Evolutionary conservation across 64 coral and sea anemone species (phyloP), one percentile per base, ranked within the genome.

Genomic region (Dendrophyllia cribrosa): DNA sequence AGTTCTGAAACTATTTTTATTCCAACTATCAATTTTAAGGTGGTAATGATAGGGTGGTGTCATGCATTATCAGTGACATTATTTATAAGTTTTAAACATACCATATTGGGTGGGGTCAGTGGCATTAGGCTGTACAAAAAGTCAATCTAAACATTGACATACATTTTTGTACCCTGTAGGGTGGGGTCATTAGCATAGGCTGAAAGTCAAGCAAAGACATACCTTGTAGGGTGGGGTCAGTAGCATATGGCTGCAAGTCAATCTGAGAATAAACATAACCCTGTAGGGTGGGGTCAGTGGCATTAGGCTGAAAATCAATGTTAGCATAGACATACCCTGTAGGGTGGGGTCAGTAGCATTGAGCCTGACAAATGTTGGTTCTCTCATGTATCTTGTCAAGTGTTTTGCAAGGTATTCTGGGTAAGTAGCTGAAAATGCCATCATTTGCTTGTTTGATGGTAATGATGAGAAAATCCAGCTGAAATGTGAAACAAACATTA

Each of bases 351-450:
- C 94, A 72, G 85, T 77, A 17, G 97, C 94, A 99, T 99, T 99
- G 9, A 99, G 88, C 17, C 97, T 74, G 4, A 99, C 94, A 94
- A 99, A 99, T 5, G 97, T 99, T 86, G 97, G 97, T 71, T 99
- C 97, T 77, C 83, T 94, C 97, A 99, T 99, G 65, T 98, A 98
- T 51, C 64, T 60, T 25, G 75, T 98, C 59, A 98, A 78, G 66
- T 95, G 94, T 15, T 91, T 77, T 58, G 97, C 97, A 69, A 98
- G 91, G 44, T 95, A 74, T 69, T 98, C 97, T 87, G 97, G 93
- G 91, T 98, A 98, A 9, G 97, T 98, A 77, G 97, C 97, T 58
- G 97, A 98, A n/a, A 98, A 90, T 89, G 97, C 97, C 86, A 98
- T 93, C 87, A 96, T 89, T 58, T 98, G 97, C 26, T 98, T 98